Evolutionary conservation across 1,140 invertebrate species (phyloP), one percentile per base, ranked within the genome.

Genomic region (Microplitis demolitor): DNA sequence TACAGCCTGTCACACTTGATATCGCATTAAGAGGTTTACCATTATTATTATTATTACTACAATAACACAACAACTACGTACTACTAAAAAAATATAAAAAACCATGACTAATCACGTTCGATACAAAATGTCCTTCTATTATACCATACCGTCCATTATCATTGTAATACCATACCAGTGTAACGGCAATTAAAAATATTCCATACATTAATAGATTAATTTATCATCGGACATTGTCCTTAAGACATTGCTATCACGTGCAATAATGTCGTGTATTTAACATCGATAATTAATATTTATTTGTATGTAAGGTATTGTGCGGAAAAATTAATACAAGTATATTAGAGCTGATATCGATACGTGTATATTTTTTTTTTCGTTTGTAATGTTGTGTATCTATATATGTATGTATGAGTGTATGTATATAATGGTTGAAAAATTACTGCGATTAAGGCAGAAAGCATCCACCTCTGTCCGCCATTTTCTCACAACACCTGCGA

Each of bases 401-500:
- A 24, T 24, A 24, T 69, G 69, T 63, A 64, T 68, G 33, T 50
- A 50, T 71, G 74, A 56, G 71, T 45, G 39, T 45, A 45, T 45
- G 39, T 71, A 74, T 60, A 70, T 84, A 86, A 85, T 85, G 82
- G 83, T 75, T 82, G 81, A 85, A 85, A 85, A 85, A 86, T 85
- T 82, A 82, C 80, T 78, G 78, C 84, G 84, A 85, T 86, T 86
- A 86, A 84, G 84, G 80, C 78, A 79, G 80, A 79, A 82, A 85
- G 84, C 82, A 86, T 84, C 80, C 80, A 62, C 66, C 69, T 61
- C 66, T 78, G 80, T 82, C 80, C 80, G 83, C 78, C 83, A 84
- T 85, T 86, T 84, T 85, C 84, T 84, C 83, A 82, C 84, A 86
- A 85, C 84, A 86, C 83, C 84, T 84, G 84, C 82, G 83, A 86